Base-by-base conservation (phyloP, 2,113 vertebrate genomes). In the Pao palembangensis region DNA sequence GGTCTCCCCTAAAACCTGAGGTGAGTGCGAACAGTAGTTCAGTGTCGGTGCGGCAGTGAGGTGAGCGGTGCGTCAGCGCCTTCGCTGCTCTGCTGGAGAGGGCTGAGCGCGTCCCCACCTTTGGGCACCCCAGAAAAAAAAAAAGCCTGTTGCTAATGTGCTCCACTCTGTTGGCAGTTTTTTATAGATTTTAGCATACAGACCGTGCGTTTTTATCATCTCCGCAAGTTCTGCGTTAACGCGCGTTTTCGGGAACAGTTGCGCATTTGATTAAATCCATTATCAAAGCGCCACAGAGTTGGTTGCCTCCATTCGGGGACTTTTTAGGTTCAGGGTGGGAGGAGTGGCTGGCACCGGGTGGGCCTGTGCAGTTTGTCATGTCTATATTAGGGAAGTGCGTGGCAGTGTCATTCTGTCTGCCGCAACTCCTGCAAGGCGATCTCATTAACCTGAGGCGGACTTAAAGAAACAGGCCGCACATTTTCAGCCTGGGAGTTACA, bases 341-440 rank as follows among this genome's bases (percentile, higher is more conserved):
- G 48, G 61, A 51, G 68, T 57, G 34, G 48, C 67, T 8, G 69
- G 49, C 25, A 70, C 49, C 20, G 75, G 72, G 68, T 63, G 73
- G 76, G 75, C 79, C 79, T 69, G 71, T 23, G 80, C 83, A 84
- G 82, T 88, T 77, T 87, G 87, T 80, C 80, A 86, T 90, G 88
- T 86, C 93, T 93, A 93, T 93, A 94, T 94, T 93, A 91, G 93
- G 93, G 91, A 89, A 90, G 90, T 93, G 91, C 85, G 88, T 87
- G 82, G 85, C 88, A 87, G 82, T 86, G 85, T 85, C 87, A 85
- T 18, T 55, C 47, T 49, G 17, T 49, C 47, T n/a, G 6, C 13
- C 44, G 6, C 44, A 16, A 47, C 44, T 8, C 44, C 4, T 6
- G 15, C 15, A 16, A 47, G 44, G 15, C 44, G 44, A n/a, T n/a